phyloP scores from a whole-genome alignment of 2,888 invertebrate genomes.

The Phaedon cochleariae region DNA sequence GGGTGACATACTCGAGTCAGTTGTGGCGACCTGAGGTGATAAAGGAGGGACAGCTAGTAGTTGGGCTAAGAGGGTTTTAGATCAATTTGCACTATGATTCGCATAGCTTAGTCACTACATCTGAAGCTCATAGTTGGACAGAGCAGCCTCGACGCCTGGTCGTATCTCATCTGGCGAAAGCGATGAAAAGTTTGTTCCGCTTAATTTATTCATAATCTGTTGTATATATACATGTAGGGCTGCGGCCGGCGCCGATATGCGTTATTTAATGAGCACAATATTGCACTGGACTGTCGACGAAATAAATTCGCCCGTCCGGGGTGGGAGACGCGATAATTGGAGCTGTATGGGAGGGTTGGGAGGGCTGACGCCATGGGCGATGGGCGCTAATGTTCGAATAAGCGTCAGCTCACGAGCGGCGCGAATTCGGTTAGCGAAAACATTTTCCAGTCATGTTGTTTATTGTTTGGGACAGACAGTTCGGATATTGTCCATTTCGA shows the following conservation, averaged over 20 bases:
- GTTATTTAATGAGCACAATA: not conserved
- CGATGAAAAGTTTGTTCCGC: not conserved
- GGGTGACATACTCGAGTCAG: too few species aligned
- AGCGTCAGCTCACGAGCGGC: conserved; percentile 23
- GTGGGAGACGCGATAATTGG: conserved; percentile 17
- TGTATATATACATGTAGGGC: not conserved
- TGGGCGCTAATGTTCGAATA: conserved; percentile 29
- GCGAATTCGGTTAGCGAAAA: conserved; percentile 17
- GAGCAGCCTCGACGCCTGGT: not conserved
- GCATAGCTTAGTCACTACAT: too few species aligned
- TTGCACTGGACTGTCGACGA: not conserved
- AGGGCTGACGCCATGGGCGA: conserved; percentile 21
- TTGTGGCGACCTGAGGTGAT: too few species aligned
- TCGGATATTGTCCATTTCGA: too few species aligned
- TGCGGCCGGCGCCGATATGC: not conserved
- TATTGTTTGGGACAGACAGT: not conserved
- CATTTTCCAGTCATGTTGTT: not conserved
- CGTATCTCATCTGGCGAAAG: not conserved
- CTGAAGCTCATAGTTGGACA: too few species aligned
- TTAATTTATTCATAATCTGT: not conserved
- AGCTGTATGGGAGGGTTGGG: not conserved
- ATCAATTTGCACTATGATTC: too few species aligned
- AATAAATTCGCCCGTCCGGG: not conserved
- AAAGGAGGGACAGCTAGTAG: too few species aligned
- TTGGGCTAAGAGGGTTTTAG: too few species aligned